Evolutionary conservation across 2,888 invertebrate species (phyloP).

Genomic region (Drosophila flavopinicola): DNA sequence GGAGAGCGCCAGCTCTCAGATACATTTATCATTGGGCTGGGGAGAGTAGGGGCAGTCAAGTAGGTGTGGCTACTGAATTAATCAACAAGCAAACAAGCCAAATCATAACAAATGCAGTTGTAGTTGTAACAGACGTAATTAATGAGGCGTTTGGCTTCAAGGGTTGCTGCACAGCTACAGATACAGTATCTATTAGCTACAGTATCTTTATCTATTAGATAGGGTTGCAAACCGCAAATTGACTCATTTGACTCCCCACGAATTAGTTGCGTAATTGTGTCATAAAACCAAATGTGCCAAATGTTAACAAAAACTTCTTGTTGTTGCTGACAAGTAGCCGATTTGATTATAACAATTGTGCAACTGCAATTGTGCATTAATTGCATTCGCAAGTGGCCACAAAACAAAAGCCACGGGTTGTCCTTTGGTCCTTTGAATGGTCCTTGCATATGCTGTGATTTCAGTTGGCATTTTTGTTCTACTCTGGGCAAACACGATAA

Average conservation of each 20-base stretch:
- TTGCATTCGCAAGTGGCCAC: slow-evolving; percentile 62
- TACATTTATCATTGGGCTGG: slow-evolving; percentile 69
- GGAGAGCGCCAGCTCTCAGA: slow-evolving; percentile 46
- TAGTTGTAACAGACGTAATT: slow-evolving; percentile 50
- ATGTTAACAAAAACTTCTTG: slow-evolving; percentile 66
- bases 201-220: neutral
- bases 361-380: slow-evolving; percentile 79
- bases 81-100: slow-evolving; percentile 52
- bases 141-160: slow-evolving; percentile 51
- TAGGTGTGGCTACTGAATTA: slow-evolving; percentile 73
- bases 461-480: slow-evolving; percentile 16
- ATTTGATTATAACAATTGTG: slow-evolving; percentile 65
- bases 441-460: slow-evolving; percentile 65
- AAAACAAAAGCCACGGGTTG: slow-evolving; percentile 65
- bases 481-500: slow-evolving; percentile 40
- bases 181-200: slow-evolving; percentile 42
- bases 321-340: slow-evolving; percentile 17
- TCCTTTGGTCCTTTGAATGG: slow-evolving; percentile 54
- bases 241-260: slow-evolving; percentile 79
- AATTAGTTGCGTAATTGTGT: slow-evolving; percentile 83
- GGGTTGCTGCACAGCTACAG: slow-evolving; percentile 33
- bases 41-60: slow-evolving; percentile 19
- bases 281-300: slow-evolving; percentile 84
- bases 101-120: slow-evolving; percentile 65
- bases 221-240: slow-evolving; percentile 67